Evolutionary conservation across 2,797 vertebrate species (phyloP).

Genomic region (Prunella strophiata): DNA sequence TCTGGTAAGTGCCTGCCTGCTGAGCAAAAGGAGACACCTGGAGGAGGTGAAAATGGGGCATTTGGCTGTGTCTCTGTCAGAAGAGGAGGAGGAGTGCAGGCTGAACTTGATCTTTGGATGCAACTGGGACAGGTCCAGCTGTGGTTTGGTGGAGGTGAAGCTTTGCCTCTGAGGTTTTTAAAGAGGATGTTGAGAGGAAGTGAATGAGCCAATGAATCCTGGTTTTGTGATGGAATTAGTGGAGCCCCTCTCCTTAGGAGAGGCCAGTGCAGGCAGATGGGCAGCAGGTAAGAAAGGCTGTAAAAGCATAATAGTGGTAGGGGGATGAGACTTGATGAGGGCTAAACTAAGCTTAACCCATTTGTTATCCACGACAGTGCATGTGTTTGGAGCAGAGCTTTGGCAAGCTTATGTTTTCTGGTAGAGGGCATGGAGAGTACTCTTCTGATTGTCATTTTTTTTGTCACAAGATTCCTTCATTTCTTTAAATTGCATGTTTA

Average conservation of each 20-base stretch:
- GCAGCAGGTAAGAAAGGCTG: not conserved
- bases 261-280: not conserved
- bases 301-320: not conserved
- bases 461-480: not conserved
- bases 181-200: not conserved
- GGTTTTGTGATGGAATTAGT: not conserved
- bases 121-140: rapidly evolving
- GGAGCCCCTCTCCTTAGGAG: not conserved
- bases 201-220: not conserved
- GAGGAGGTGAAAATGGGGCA: rapidly evolving
- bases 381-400: not conserved
- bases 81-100: not conserved
- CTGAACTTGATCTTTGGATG: not conserved
- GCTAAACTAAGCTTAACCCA: not conserved
- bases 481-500: not conserved
- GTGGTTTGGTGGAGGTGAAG: not conserved
- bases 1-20: not conserved
- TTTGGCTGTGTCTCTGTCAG: not conserved
- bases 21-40: not conserved
- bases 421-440: not conserved
- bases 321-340: not conserved
- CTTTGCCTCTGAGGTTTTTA: not conserved
- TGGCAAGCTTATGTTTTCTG: not conserved
- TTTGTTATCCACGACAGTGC: not conserved
- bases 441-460: not conserved